These are phyloP conservation scores for Myrmecophaga tridactyla DNA, from an alignment of 2,113 vertebrate genomes.

Conservation along the genomic window DNA sequence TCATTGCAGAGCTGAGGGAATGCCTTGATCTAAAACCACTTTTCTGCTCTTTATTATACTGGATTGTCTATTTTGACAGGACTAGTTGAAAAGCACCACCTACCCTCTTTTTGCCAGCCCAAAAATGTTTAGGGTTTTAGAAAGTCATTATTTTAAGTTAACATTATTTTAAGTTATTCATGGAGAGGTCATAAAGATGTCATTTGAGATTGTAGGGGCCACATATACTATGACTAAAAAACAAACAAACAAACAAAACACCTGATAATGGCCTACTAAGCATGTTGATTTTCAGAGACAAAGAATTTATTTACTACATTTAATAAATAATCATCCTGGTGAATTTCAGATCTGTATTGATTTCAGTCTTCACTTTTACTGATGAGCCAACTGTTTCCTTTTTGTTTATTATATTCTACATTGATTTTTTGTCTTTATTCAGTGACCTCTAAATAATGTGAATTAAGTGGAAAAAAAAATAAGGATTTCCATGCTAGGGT, in stretches of 20 bases:
- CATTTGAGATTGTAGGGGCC: not conserved
- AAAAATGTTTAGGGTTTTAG: not conserved
- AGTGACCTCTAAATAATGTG: constrained; percentile 51
- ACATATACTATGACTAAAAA: not conserved
- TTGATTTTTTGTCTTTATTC: constrained; percentile 41
- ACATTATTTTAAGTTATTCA: constrained; percentile 15
- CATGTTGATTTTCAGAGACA: not conserved
- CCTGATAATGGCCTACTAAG: not conserved
- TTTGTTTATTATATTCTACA: constrained; percentile 53
- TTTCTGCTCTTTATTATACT: constrained; percentile 27
- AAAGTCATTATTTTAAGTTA: constrained; percentile 9
- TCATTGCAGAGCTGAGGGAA: not conserved
- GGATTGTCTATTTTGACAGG: not conserved
- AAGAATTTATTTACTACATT: not conserved
- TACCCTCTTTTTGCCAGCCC: not conserved
- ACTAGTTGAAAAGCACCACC: not conserved
- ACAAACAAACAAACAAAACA: no score
- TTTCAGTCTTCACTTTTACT: not conserved
- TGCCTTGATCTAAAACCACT: not conserved
- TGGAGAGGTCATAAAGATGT: not conserved
- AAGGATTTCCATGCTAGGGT: constrained; percentile 28
- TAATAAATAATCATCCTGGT: not conserved
- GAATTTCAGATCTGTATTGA: not conserved
- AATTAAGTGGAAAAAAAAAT: constrained; percentile 56
- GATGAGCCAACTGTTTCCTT: constrained; percentile 31